Conservation (phyloP, 1,140 invertebrate species). For the Schlechtendalia chinensis region DNA sequence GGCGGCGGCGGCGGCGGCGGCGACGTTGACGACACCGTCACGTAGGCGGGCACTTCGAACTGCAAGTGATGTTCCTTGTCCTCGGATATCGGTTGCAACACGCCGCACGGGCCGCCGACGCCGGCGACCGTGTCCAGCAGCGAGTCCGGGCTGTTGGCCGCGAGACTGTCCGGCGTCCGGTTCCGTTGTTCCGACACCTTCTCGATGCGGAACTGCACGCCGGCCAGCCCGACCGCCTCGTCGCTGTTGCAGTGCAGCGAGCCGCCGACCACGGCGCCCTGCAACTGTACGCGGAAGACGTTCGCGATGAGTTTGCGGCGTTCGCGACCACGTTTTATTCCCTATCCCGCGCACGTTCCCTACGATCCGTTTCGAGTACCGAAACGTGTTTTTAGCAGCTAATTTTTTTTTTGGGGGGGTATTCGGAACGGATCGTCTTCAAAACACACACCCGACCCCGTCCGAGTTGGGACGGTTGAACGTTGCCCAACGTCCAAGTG, state of each 20-base stretch:
- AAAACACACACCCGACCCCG: too few species aligned
- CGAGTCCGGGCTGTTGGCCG: slow-evolving; percentile 50
- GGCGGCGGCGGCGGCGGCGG: slow-evolving; percentile 50
- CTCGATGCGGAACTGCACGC: slow-evolving; percentile 68
- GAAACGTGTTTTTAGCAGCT: too few species aligned
- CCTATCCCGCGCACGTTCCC: too few species aligned
- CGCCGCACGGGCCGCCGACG: slow-evolving; percentile 53
- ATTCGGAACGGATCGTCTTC: too few species aligned
- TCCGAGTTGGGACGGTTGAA: too few species aligned
- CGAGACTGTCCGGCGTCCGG: slow-evolving; percentile 35
- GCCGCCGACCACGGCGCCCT: slow-evolving; percentile 65
- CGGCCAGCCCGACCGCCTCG: slow-evolving; percentile 67
- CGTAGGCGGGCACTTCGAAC: slow-evolving; percentile 56
- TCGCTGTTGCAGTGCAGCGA: slow-evolving; percentile 69
- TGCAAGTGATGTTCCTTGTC: slow-evolving; percentile 54
- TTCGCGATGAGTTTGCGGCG: too few species aligned
- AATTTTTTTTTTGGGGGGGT: too few species aligned
- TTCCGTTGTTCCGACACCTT: slow-evolving; percentile 62
- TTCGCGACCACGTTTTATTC: too few species aligned
- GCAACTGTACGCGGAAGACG: slow-evolving; percentile 59
- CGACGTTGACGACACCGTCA: slow-evolving; percentile 55
- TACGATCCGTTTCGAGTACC: too few species aligned
- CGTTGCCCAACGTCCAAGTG: too few species aligned
- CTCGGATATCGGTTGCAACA: slow-evolving; percentile 56
- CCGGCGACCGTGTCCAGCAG: slow-evolving; percentile 52